Conservation (phyloP, 2,888 invertebrate species). For the Cheiracanthium punctorium region DNA sequence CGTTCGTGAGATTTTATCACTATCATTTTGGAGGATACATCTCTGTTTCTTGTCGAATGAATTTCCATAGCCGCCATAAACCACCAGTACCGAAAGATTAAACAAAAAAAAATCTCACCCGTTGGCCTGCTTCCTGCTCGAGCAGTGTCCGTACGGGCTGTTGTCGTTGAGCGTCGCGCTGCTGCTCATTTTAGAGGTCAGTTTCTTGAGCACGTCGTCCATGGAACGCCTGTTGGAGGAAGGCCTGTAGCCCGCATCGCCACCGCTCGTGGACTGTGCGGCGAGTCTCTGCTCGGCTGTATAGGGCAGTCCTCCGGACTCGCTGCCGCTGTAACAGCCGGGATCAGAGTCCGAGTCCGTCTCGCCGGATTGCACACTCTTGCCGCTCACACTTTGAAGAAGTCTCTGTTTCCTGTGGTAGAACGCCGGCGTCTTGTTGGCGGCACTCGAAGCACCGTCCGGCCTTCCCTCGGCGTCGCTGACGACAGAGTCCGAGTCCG, state of each 20-base stretch:
- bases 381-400: conserved; percentile 73
- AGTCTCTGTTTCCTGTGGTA: conserved; percentile 74
- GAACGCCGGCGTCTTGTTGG: conserved; percentile 67
- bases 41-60: too few species aligned
- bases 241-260: conserved; percentile 9
- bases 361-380: conserved; percentile 71
- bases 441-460: neutral
- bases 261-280: conserved; percentile 30
- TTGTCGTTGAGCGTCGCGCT: conserved; percentile 76
- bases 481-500: conserved; percentile 42
- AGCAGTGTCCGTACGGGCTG: neutral
- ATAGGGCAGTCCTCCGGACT: conserved; percentile 28
- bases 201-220: conserved; percentile 92
- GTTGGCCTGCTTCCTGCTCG: conserved; percentile 40
- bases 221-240: conserved; percentile 78
- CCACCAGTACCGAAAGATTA: too few species aligned
- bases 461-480: conserved; percentile 35
- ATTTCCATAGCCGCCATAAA: too few species aligned
- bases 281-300: conserved; percentile 25
- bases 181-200: conserved; percentile 89
- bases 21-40: too few species aligned
- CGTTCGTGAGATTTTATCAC: too few species aligned
- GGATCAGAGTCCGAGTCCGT: conserved; percentile 73
- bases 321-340: conserved; percentile 58
- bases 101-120: conserved; percentile 25